phyloP scores from a whole-genome alignment of 2,797 vertebrate genomes.

The Mionectes olivaceus region DNA sequence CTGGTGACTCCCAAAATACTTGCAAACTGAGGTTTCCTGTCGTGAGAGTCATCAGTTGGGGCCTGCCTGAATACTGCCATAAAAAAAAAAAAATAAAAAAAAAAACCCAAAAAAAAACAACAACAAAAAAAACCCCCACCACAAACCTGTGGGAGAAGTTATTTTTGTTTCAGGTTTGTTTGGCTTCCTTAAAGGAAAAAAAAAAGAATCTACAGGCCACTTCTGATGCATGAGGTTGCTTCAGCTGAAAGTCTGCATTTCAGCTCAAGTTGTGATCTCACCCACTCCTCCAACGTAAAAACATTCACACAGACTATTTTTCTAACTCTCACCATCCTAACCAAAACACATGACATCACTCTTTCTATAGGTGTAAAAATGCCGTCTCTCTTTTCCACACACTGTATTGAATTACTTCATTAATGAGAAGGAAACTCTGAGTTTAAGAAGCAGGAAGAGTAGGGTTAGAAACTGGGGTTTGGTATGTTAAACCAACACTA shows the following conservation, averaged over 20 bases:
- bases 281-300: constrained; percentile 38
- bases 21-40: constrained; percentile 40
- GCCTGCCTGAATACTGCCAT: neutral
- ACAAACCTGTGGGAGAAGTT: neutral
- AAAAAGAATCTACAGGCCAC: neutral
- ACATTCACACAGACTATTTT: constrained; percentile 40
- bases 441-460: neutral
- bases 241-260: constrained; percentile 31
- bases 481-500: neutral
- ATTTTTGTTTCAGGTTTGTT: constrained; percentile 48
- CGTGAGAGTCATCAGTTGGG: neutral
- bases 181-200: neutral
- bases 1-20: constrained; percentile 33
- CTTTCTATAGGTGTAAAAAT: constrained; percentile 52
- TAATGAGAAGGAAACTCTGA: constrained; percentile 25
- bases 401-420: constrained; percentile 52
- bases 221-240: neutral
- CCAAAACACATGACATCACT: constrained; percentile 66
- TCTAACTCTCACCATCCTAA: constrained; percentile 39
- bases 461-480: neutral
- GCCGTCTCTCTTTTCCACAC: neutral
- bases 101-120: neutral
- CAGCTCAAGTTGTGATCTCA: constrained; percentile 59
- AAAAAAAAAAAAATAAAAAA: neutral
- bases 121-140: neutral